phyloP scores from a whole-genome alignment of 2,797 vertebrate species.

The Myotis daubentonii region DNA sequence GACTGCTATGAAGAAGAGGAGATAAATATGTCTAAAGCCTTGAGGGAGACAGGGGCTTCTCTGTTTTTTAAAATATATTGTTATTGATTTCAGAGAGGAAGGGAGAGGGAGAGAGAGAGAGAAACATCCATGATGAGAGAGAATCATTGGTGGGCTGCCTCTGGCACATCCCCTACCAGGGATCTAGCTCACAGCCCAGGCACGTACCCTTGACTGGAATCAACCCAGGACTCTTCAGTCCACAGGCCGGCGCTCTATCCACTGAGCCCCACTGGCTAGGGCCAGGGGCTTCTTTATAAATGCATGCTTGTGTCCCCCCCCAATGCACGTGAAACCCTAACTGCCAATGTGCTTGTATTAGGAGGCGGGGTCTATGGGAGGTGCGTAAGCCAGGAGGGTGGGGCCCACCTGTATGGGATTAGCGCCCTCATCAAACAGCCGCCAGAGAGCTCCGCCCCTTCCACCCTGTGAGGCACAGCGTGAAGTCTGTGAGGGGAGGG shows the following conservation, averaged over 20 bases:
- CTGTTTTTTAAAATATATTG: no score
- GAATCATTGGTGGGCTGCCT: no score
- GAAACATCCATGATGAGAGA: no score
- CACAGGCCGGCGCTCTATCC: no score
- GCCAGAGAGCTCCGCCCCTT: background rate
- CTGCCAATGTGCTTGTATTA: background rate
- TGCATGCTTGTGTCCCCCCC: background rate
- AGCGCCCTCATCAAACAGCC: background rate
- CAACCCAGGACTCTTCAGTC: no score
- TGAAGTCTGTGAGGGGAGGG: background rate
- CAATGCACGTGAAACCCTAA: background rate
- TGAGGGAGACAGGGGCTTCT: background rate
- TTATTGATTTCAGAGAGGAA: no score
- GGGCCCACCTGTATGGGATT: background rate
- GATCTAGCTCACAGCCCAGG: no score
- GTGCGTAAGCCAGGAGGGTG: background rate
- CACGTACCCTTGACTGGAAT: no score
- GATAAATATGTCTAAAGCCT: no score
- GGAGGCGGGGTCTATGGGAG: background rate
- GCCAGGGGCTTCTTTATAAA: background rate
- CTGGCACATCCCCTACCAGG: no score
- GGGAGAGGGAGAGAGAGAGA: no score
- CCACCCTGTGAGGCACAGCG: fast-evolving
- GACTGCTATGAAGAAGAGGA: background rate
- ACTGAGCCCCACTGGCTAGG: no score